Evolutionary conservation across 2,888 invertebrate species (phyloP), one percentile per base, ranked within the genome.

Genomic region (Himalopsyche japonica): DNA sequence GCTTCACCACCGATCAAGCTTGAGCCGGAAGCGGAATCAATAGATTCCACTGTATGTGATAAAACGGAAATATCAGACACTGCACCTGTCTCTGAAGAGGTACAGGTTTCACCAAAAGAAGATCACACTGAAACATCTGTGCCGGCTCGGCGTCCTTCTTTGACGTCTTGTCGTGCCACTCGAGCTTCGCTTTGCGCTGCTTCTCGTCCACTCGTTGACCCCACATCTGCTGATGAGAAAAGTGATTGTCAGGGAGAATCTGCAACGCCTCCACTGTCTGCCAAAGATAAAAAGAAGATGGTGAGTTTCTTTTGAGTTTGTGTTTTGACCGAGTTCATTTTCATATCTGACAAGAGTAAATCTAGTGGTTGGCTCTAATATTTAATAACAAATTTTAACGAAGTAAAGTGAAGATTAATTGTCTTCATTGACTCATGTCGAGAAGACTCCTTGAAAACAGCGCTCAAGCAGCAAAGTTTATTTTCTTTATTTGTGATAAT

Each of bases 221-320:
- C 91, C 81, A 92, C 92, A 86, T 92, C 92, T 1, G 88, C 92
- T 86, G 92, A 92, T 84, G 92, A 92, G 82, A 92, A 92, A 89
- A 92, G 92, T 8, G 92, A 92, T 86, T 92, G 92, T 12, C 92
- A 92, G 87, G 92, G 92, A 85, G 92, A 91, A 88, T 47, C 79
- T 18, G 88, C 91, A 86, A 90, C 87, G 80, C 89, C 88, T 7
- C 87, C 88, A 76, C 90, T 84, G 18, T 91, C 90, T 85, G 90
- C 91, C 37, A 92, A 92, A 86, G 92, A 93, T 81, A 92, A 92
- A 88, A 92, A 92, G 88, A 93, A 93, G 90, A 91, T 93, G 92
- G 93, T 92, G 89, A 90, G 90, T 89, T n/a, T 15, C 34, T 48
- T 5, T 70, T 12, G 18, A 37, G 1, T 37, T 37, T 37, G 6